These are phyloP conservation scores for Scaptomyza pallida DNA, from an alignment of 1,140 invertebrate species.

Conservation along the genomic window DNA sequence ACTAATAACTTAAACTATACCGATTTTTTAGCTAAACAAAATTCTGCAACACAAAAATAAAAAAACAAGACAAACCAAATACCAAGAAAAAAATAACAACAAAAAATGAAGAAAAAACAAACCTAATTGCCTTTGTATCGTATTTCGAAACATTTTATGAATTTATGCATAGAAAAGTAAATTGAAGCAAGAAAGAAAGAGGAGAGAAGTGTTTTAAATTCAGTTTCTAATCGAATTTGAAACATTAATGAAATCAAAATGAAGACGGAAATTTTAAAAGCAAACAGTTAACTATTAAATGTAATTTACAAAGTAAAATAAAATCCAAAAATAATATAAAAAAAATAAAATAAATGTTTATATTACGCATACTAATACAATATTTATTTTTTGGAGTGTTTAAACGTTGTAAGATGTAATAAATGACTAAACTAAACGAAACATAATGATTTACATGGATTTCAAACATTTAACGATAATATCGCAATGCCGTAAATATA, in stretches of 20 bases:
- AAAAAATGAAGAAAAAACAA: slow-evolving; percentile 33
- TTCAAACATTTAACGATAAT: slow-evolving; percentile 19
- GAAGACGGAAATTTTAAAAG: slow-evolving; percentile 58
- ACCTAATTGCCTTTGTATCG: slow-evolving; percentile 80
- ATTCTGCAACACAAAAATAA: slow-evolving; percentile 44
- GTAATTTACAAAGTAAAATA: slow-evolving; percentile 61
- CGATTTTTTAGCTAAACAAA: slow-evolving; percentile 50
- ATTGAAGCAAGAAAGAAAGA: slow-evolving; percentile 37
- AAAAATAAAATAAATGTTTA: slow-evolving; percentile 61
- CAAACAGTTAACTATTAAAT: slow-evolving; percentile 82
- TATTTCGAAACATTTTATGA: slow-evolving; percentile 79
- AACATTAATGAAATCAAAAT: slow-evolving; percentile 67
- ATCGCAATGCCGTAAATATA: slow-evolving; percentile 45
- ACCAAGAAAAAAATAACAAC: slow-evolving; percentile 31
- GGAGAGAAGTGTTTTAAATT: slow-evolving; percentile 47
- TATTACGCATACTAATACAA: slow-evolving; percentile 63
- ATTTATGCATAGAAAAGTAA: slow-evolving; percentile 65
- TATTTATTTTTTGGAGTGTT: slow-evolving; percentile 82
- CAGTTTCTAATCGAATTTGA: slow-evolving; percentile 69
- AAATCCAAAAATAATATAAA: slow-evolving; percentile 20
- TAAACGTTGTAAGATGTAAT: slow-evolving; percentile 76
- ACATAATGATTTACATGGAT: slow-evolving; percentile 52
- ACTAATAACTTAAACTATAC: slow-evolving; percentile 22
- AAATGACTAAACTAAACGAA: slow-evolving; percentile 45
- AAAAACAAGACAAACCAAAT: slow-evolving; percentile 15